phyloP scores from a whole-genome alignment of 2,113 vertebrate genomes.

The Gadus chalcogrammus region DNA sequence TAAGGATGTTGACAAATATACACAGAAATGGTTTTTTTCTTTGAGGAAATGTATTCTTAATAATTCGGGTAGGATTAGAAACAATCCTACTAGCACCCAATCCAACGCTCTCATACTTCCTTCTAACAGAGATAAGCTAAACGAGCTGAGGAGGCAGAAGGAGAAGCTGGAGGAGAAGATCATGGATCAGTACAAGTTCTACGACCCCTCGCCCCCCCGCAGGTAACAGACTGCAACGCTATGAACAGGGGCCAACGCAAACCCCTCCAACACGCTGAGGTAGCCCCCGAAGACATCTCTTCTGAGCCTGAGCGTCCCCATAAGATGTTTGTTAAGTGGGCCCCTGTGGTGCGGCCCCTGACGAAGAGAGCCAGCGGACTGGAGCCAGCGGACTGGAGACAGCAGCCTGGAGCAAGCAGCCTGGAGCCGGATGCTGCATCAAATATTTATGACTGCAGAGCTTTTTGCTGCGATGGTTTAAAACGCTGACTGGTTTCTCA shows the following conservation, averaged over 20 bases:
- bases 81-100: too few relatives aligned
- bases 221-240: conserved; percentile 69
- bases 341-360: not conserved
- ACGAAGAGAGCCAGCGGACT: not conserved
- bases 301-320: too few relatives aligned
- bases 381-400: not conserved
- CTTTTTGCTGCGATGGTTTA: conserved; percentile 4
- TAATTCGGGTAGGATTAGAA: too few relatives aligned
- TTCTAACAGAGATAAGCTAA: conserved; percentile 87
- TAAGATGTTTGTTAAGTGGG: not conserved
- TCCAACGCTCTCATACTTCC: not conserved
- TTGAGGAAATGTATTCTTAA: too few relatives aligned
- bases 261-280: too few relatives aligned
- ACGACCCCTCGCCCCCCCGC: conserved; percentile 94
- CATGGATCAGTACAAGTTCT: conserved; percentile 99
- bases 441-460: conserved; percentile 42
- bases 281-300: not conserved
- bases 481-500: not conserved
- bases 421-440: conserved; percentile 9
- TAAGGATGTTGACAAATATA: too few relatives aligned
- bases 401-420: not conserved
- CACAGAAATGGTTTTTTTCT: too few relatives aligned
- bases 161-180: conserved; percentile 99
- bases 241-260: too few relatives aligned
- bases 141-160: conserved; percentile 94